Conservation (phyloP, 92 coral and sea anemone species). For the Micromussa lordhowensis region DNA sequence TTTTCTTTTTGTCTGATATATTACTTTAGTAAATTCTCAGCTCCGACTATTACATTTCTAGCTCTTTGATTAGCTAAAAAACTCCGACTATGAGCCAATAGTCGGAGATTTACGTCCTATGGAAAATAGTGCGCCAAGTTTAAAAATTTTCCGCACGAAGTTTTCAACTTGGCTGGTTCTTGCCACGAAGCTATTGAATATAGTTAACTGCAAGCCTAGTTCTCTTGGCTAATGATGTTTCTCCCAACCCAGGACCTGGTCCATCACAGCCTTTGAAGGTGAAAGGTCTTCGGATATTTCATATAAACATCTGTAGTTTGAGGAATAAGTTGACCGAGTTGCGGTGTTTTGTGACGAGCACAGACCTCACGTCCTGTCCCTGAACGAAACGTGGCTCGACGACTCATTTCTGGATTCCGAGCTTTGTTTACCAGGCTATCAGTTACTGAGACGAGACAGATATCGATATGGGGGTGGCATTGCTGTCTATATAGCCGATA, state of each 20-base stretch:
- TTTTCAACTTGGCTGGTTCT: too few relatives aligned
- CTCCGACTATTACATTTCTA: too few relatives aligned
- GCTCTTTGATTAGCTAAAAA: too few relatives aligned
- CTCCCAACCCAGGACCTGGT: conserved; percentile 59
- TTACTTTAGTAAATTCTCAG: too few relatives aligned
- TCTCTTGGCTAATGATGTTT: conserved; percentile 58
- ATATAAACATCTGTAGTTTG: conserved; percentile 34
- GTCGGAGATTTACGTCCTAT: too few relatives aligned
- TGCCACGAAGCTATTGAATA: conserved; percentile 1
- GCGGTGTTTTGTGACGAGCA: conserved; percentile 68
- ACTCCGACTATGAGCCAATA: too few relatives aligned
- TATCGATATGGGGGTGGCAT: conserved; percentile 56
- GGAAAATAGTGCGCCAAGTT: too few relatives aligned
- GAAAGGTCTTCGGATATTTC: conserved; percentile 31
- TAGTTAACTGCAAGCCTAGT: conserved; percentile 47
- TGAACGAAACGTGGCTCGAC: conserved; percentile 75
- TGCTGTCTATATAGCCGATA: conserved; percentile 36
- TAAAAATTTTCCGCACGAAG: too few relatives aligned
- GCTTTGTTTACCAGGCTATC: conserved; percentile 64
- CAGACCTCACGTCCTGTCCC: conserved; percentile 68
- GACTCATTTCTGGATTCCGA: conserved; percentile 59
- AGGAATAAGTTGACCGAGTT: conserved; percentile 75
- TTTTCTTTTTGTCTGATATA: too few relatives aligned
- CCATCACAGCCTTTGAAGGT: conserved; percentile 29
- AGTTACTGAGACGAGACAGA: conserved; percentile 61